Evolutionary conservation across 2,113 vertebrate genomes (phyloP).

Genomic region (Corvus moneduloides): DNA sequence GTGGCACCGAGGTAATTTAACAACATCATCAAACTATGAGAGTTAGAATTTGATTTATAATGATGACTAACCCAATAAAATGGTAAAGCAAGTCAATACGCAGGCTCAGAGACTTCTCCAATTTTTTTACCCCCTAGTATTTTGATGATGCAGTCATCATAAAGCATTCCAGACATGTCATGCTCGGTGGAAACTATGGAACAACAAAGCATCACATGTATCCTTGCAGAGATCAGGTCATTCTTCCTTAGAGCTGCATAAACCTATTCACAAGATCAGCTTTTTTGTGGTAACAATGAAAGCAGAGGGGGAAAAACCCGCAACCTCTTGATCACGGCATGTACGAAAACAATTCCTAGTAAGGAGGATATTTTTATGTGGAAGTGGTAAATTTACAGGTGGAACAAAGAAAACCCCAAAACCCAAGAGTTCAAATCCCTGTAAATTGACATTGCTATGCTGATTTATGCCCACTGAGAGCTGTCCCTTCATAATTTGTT

Average conservation of each 20-base stretch:
- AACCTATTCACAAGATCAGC: constrained; percentile 39
- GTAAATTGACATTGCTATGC: constrained; percentile 42
- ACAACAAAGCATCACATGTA: constrained; percentile 64
- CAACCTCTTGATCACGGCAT: not conserved
- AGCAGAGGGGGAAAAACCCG: not conserved
- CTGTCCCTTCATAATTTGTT: constrained; percentile 51
- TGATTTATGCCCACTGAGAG: constrained; percentile 53
- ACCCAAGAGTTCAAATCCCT: not conserved
- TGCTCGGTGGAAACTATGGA: constrained; percentile 56
- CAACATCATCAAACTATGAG: constrained; percentile 47
- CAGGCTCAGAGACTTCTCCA: constrained; percentile 63
- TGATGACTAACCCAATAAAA: constrained; percentile 76
- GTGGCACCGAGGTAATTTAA: constrained; percentile 51
- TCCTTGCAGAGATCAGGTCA: constrained; percentile 61
- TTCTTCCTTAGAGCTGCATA: constrained; percentile 53
- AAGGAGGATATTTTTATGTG: not conserved
- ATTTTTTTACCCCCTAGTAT: constrained; percentile 26
- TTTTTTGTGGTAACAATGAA: not conserved
- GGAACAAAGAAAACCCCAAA: not conserved
- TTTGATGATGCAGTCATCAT: constrained; percentile 63
- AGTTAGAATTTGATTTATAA: constrained; percentile 66
- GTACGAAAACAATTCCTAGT: not conserved
- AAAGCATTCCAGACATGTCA: constrained; percentile 62
- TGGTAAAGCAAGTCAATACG: constrained; percentile 72
- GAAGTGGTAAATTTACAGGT: constrained; percentile 24